Evolutionary conservation across 2,888 invertebrate genomes (phyloP), one percentile per base, ranked within the genome.

Genomic region (Apodemia hepburni): DNA sequence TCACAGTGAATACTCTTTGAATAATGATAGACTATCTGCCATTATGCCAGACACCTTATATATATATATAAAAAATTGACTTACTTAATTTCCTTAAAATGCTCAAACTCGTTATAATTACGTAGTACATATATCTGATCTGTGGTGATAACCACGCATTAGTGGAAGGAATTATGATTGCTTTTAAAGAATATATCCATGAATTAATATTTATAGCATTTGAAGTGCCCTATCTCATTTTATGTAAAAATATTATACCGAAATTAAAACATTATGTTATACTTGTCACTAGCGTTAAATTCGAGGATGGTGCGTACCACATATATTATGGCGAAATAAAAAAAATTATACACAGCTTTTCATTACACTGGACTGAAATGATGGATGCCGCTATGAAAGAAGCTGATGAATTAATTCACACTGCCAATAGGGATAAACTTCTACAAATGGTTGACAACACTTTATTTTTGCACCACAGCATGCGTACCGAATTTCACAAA

Each of bases 271-370:
- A 70, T 29, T 83, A 77, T 59, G 66, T 87, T 1, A 66, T 61
- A 15, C 66, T 74, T 29, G 60, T 87, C 18, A 42, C 68, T 12
- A 42, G 70, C 12, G 65, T 81, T 11, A 70, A 76, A 65, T 78
- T 77, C n/a, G 69, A 71, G 60, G 80, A 81, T 65, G 78, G 74
- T 3, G 65, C 63, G 0, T 79, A 82, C 57, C 76, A 81, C 60
- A 68, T 71, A 1, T 85, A 79, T 66, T 88, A 83, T 59, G 82
- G 82, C 0, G 73, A 82, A 59, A 64, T 87, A 5, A 86, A 83
- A 68, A 71, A 67, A 29, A 69, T 80, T 1, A 64, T 87, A 0
- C 72, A 68, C 6, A 76, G 79, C 57, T 87, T 83, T 66, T 64
- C 80, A 2, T 70, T 66, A 60, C 81, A 74, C 62, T 82, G 79